These are phyloP conservation scores for Ips typographus DNA, from an alignment of 1,140 invertebrate species.

Conservation along the genomic window DNA sequence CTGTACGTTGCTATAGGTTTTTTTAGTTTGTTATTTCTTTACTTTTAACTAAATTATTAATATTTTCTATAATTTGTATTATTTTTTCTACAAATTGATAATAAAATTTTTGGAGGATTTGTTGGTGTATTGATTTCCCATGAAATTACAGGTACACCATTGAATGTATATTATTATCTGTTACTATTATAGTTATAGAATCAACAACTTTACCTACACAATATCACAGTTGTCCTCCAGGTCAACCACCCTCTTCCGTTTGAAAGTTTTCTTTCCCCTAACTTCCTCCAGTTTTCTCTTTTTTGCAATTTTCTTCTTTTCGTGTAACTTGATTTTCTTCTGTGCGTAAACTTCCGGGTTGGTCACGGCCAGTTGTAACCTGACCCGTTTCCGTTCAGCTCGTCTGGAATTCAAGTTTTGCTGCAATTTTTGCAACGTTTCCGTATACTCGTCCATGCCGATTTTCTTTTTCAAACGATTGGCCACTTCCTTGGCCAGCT, in stretches of 20 bases:
- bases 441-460: constrained; percentile 65
- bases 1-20: no score
- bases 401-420: constrained; percentile 62
- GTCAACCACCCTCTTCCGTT: constrained; percentile 43
- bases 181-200: no score
- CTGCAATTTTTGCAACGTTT: constrained; percentile 60
- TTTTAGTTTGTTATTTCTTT: no score
- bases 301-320: constrained; percentile 73
- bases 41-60: no score
- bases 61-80: no score
- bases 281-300: constrained; percentile 65
- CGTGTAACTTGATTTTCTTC: constrained; percentile 72
- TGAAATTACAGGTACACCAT: no score
- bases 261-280: constrained; percentile 51
- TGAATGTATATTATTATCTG: no score
- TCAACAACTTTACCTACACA: constrained; percentile 15
- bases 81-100: no score
- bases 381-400: constrained; percentile 65
- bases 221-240: constrained; percentile 42
- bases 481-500: constrained; percentile 66
- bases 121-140: no score
- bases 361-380: constrained; percentile 68
- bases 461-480: constrained; percentile 67
- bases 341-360: constrained; percentile 76
- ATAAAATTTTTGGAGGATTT: no score